These are phyloP conservation scores for Tamias sibiricus DNA, from an alignment of 2,113 vertebrate species.

Conservation along the genomic window DNA sequence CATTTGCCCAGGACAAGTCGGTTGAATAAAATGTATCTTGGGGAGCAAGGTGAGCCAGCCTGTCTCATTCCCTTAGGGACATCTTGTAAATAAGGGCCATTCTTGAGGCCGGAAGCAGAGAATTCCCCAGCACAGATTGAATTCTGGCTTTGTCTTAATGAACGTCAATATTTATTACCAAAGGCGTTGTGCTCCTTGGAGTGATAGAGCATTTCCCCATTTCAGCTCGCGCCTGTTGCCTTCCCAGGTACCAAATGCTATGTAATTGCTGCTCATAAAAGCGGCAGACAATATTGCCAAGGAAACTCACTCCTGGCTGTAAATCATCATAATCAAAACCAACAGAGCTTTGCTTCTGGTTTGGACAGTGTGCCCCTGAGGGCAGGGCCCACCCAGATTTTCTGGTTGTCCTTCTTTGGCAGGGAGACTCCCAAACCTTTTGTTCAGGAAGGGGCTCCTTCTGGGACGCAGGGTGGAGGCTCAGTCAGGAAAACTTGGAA, in stretches of 20 bases:
- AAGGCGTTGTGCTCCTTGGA: constrained; percentile 53
- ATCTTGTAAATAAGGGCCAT: constrained; percentile 72
- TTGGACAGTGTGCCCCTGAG: constrained; percentile 39
- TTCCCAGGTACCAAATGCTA: constrained; percentile 76
- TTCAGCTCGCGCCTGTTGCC: constrained; percentile 67
- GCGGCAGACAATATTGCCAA: constrained; percentile 68
- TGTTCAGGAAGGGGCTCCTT: background rate
- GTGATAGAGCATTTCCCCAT: constrained; percentile 61
- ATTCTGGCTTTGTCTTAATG: constrained; percentile 74
- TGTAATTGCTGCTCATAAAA: constrained; percentile 80
- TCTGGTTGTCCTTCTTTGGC: background rate
- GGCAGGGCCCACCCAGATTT: constrained; percentile 1
- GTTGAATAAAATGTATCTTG: constrained; percentile 78
- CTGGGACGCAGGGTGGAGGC: rapidly evolving
- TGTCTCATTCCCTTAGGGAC: constrained; percentile 75
- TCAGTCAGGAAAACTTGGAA: background rate
- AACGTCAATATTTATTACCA: constrained; percentile 70
- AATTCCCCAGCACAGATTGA: constrained; percentile 66
- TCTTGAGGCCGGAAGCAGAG: constrained; percentile 71
- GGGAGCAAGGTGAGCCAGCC: constrained; percentile 69
- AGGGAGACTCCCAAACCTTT: background rate
- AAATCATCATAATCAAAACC: constrained; percentile 80
- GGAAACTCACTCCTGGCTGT: constrained; percentile 81
- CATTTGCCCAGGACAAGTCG: constrained; percentile 53
- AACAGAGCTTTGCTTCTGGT: constrained; percentile 69